These are phyloP conservation scores for Macrosiphum euphorbiae DNA, from an alignment of 2,888 invertebrate genomes.

Conservation along the genomic window DNA sequence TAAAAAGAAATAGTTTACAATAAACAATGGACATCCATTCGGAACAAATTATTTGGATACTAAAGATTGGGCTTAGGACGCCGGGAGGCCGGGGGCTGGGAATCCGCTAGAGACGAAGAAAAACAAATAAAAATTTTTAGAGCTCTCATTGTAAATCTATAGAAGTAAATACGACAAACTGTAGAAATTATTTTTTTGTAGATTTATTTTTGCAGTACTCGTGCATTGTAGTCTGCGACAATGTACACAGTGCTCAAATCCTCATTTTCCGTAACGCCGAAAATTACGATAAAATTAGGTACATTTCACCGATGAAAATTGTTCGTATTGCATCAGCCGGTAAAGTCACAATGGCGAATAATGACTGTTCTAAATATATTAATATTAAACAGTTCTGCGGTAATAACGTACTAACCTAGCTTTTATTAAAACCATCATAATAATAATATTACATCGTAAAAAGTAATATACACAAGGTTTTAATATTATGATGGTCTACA, in stretches of 20 bases:
- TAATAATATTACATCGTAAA: background rate
- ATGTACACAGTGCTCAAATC: background rate
- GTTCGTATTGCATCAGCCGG: background rate
- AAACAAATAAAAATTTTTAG: background rate
- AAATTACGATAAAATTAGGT: background rate
- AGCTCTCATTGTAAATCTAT: background rate
- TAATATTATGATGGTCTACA: background rate
- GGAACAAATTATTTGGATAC: background rate
- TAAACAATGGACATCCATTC: background rate
- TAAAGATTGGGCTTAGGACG: background rate
- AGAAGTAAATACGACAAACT: background rate
- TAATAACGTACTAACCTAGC: background rate
- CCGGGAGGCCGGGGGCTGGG: background rate
- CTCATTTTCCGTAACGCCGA: background rate
- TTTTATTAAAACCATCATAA: background rate
- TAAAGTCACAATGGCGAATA: background rate
- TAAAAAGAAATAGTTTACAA: background rate
- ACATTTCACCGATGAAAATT: background rate
- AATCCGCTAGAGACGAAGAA: background rate
- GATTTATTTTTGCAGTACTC: background rate
- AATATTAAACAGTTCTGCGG: background rate
- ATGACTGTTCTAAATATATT: background rate
- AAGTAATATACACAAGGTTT: background rate
- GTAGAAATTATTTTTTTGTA: background rate
- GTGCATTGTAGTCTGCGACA: background rate